A percentile compares a stretch with the other conserved stretches of the same genome.
These are phyloP conservation scores for Hanleya hanleyi DNA, from an alignment of 2,888 invertebrate genomes.

Conservation along the genomic window DNA sequence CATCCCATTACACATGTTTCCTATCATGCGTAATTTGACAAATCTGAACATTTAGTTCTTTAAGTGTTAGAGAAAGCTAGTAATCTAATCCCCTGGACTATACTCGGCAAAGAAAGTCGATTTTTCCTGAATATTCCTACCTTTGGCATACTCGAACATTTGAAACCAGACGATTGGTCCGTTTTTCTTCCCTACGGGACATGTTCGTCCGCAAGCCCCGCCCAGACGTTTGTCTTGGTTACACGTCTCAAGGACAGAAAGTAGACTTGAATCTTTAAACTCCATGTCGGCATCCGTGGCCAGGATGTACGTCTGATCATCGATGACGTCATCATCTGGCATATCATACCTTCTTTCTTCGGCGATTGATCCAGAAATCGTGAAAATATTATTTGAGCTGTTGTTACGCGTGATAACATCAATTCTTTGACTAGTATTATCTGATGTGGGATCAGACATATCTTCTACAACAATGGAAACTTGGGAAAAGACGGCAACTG, in stretches of 20 bases:
- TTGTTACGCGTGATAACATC: background rate
- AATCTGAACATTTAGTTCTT: too few relatives aligned
- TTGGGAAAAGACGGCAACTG: background rate
- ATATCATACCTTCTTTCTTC: background rate
- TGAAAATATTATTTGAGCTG: background rate
- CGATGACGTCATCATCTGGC: constrained; percentile 31
- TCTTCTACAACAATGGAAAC: background rate
- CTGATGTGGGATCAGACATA: background rate
- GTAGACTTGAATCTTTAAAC: constrained; percentile 43
- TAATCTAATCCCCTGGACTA: background rate
- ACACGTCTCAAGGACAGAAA: constrained; percentile 42
- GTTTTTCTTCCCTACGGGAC: constrained; percentile 46
- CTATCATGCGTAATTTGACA: too few relatives aligned
- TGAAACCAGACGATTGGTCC: constrained; percentile 54
- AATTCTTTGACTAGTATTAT: background rate
- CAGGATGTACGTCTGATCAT: constrained; percentile 39
- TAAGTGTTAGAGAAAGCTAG: background rate
- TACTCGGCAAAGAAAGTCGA: background rate
- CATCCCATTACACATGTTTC: too few relatives aligned
- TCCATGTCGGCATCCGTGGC: constrained; percentile 57
- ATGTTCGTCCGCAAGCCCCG: constrained; percentile 50
- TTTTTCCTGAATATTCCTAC: constrained; percentile 20
- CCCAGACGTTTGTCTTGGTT: constrained; percentile 42
- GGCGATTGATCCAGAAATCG: background rate
- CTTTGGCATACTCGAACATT: constrained; percentile 58